Conservation (phyloP, 1,140 invertebrate species). For the Hycleus cichorii region DNA sequence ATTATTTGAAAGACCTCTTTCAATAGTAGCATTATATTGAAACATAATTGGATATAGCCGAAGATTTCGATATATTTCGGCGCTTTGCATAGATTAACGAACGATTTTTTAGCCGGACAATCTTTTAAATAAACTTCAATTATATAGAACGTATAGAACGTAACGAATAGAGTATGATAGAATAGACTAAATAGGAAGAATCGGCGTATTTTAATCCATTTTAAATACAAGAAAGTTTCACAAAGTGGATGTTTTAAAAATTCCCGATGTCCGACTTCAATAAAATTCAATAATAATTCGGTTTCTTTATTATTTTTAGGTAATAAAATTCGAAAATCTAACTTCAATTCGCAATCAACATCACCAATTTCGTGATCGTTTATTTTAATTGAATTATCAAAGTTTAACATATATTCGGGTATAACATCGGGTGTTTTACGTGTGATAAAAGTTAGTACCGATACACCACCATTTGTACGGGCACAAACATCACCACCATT, state of each 20-base stretch:
- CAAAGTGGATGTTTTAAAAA: slow-evolving; percentile 72
- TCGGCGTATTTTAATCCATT: slow-evolving; percentile 75
- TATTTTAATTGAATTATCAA: slow-evolving; percentile 69
- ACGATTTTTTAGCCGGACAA: slow-evolving; percentile 27
- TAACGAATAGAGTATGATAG: slow-evolving; percentile 69
- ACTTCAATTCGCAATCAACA: slow-evolving; percentile 70
- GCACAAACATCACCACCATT: slow-evolving; percentile 75
- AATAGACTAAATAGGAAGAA: slow-evolving; percentile 74
- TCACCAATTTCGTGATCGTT: slow-evolving; percentile 76
- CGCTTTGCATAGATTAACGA: slow-evolving; percentile 39
- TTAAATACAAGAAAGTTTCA: slow-evolving; percentile 72
- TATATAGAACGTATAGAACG: slow-evolving; percentile 63
- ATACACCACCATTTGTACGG: slow-evolving; percentile 69
- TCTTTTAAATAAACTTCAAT: slow-evolving; percentile 47
- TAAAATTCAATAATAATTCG: slow-evolving; percentile 63
- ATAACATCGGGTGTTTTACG: slow-evolving; percentile 72
- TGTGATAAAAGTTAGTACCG: slow-evolving; percentile 71
- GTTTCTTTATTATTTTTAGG: slow-evolving; percentile 54
- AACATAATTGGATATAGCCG: slow-evolving; percentile 51
- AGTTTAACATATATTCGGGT: slow-evolving; percentile 57
- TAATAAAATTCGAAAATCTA: slow-evolving; percentile 66
- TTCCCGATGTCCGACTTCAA: slow-evolving; percentile 67
- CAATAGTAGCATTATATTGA: slow-evolving; percentile 53
- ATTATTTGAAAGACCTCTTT: slow-evolving; percentile 70
- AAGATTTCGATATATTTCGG: slow-evolving; percentile 45